These are phyloP conservation scores for Decapterus maruadsi DNA, from an alignment of 2,797 vertebrate genomes.

Conservation along the genomic window DNA sequence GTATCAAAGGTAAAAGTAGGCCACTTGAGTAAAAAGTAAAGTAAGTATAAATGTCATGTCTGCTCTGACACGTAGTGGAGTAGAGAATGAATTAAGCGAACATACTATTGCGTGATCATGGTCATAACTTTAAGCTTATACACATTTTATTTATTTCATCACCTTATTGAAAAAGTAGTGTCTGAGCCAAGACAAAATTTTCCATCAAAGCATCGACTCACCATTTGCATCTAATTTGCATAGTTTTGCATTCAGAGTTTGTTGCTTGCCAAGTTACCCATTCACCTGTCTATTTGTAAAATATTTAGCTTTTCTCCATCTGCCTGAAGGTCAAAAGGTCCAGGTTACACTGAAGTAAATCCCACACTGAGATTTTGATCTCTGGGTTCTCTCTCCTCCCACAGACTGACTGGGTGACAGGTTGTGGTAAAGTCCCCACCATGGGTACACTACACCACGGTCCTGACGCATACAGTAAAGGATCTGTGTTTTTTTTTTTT, in stretches of 20 bases:
- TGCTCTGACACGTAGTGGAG: not conserved
- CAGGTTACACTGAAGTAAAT: conserved; percentile 30
- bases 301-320: not conserved
- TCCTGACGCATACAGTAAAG: conserved; percentile 54
- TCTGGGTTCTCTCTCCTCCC: not conserved
- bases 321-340: conserved; percentile 24
- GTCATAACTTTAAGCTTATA: not conserved
- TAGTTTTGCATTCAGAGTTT: conserved; percentile 73
- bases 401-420: conserved; percentile 15
- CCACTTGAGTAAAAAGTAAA: too few relatives aligned
- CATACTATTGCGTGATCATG: not conserved
- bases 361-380: conserved; percentile 54
- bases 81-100: not conserved
- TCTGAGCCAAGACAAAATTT: conserved; percentile 56
- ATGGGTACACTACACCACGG: conserved; percentile 2
- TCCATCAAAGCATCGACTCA: conserved; percentile 52
- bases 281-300: conserved; percentile 39
- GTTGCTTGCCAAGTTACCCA: conserved; percentile 54
- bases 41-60: too few relatives aligned
- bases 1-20: not conserved
- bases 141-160: conserved; percentile 10
- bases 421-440: conserved; percentile 42
- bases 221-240: conserved; percentile 81
- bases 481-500: conserved; percentile 33
- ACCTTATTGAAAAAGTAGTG: conserved; percentile 8